Base-by-base conservation (phyloP, 2,797 vertebrate species). In the Hozukius guyotensis region DNA sequence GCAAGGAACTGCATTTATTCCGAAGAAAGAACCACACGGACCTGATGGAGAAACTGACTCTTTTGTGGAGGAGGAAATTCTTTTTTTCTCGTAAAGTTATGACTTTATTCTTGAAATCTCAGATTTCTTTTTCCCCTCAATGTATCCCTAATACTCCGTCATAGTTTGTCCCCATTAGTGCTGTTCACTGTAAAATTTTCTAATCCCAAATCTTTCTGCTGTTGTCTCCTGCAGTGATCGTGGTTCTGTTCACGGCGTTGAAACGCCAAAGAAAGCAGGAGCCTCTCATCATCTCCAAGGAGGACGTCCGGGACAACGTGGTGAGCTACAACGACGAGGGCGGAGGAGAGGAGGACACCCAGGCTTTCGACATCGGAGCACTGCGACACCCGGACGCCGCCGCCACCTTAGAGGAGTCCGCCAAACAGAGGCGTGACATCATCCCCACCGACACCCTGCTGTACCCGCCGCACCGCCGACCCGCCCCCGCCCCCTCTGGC, bases 291-390 rank as follows among this genome's bases (percentile, higher is more conserved):
- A 97, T 98, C 87, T 98, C 98, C 86, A 98, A 98, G 88, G 98
- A 99, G 93, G 98, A 98, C 69, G 97, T 99, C 88, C 94, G 97
- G 82, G 98, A 99, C 94, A 99, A 99, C 78, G 97, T 99, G 78
- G 97, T 99, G 91, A 98, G 97, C 80, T 99, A 99, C 89, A 98
- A 99, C 0, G 98, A 99, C 3, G 98, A 99, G 88, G 98, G 98
- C 0, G 98, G 97, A 0, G 98, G 98, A 16, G 98, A 99, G 86
- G 97, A 98, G 90, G 97, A 99, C 94, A 99, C 98, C 0, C 97
- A 98, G 92, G 98, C 98, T 0, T 99, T 98, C 65, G 97, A 99
- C 89, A 98, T 99, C 1, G 97, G 97, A 63, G 97, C 98, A 0
- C 94, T 99, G 90, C 95, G 97, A 27, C 97, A 98, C 83, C 98